Percentiles rank a stretch among this genome's conserved stretches.
Conservation (phyloP, 2,113 vertebrate genomes). For the Heloderma charlesbogerti region DNA sequence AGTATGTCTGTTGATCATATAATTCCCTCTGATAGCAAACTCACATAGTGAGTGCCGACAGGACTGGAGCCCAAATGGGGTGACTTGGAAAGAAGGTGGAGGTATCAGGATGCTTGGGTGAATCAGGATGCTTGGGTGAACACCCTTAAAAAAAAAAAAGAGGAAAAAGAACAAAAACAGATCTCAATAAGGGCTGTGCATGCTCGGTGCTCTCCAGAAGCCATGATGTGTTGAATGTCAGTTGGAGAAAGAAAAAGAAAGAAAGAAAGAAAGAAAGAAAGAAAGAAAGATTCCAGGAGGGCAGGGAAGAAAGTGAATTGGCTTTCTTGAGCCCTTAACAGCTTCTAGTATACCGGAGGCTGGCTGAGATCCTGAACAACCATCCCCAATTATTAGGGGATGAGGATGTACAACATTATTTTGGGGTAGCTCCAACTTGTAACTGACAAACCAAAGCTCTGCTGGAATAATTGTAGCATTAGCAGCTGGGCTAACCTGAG, state of each 20-base stretch:
- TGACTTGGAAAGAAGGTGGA: not conserved
- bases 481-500: not conserved
- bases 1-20: no score
- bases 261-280: not conserved
- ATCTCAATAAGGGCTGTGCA: not conserved
- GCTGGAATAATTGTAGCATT: not conserved
- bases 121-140: not conserved
- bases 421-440: not conserved
- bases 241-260: not conserved
- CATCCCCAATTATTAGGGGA: not conserved
- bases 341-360: not conserved
- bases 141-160: not conserved
- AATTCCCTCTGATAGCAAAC: not conserved
- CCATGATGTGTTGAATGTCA: not conserved
- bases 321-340: not conserved
- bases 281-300: not conserved
- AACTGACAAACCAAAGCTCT: not conserved
- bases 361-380: no score
- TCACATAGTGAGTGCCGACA: not conserved
- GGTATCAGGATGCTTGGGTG: not conserved
- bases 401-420: not conserved
- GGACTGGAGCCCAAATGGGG: not conserved
- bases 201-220: not conserved
- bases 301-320: not conserved
- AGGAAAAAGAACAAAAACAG: not conserved